Percentiles rank a stretch among this genome's conserved stretches.
Evolutionary conservation across 1,140 invertebrate genomes (phyloP).

Genomic region (Bombus impatiens): DNA sequence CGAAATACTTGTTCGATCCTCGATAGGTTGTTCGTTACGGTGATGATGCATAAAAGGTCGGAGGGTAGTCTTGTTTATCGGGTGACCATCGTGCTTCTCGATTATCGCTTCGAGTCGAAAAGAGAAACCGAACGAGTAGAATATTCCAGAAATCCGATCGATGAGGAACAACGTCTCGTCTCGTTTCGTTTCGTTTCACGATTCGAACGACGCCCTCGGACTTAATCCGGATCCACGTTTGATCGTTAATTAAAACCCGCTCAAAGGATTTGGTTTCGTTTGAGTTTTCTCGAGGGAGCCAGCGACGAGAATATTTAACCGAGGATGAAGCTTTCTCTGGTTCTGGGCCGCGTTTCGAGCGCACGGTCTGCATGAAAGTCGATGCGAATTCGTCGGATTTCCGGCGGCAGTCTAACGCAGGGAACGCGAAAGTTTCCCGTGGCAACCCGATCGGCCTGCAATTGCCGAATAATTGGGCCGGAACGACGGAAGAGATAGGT

Average conservation of each 20-base stretch:
- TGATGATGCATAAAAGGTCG: conserved; percentile 35
- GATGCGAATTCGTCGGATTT: neutral
- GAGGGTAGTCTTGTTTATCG: conserved; percentile 32
- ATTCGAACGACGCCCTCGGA: neutral
- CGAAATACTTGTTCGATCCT: neutral
- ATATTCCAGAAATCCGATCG: conserved; percentile 20
- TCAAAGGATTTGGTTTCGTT: conserved; percentile 36
- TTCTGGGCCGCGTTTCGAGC: neutral
- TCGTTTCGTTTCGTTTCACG: neutral
- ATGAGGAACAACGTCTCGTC: conserved; percentile 13
- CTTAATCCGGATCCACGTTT: conserved; percentile 32
- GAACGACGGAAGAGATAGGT: neutral
- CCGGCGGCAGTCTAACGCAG: neutral
- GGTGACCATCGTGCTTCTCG: neutral
- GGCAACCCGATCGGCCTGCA: no score
- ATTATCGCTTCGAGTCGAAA: conserved; percentile 1
- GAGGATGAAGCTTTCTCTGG: neutral
- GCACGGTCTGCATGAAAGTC: neutral
- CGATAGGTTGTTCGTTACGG: conserved; percentile 7
- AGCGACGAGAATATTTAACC: neutral
- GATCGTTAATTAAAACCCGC: conserved; percentile 39
- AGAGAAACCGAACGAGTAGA: neutral
- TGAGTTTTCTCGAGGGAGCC: neutral
- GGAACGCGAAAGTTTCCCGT: neutral
- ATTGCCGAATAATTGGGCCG: neutral